phyloP scores from a whole-genome alignment of 2,888 invertebrate species.

The Branchellion lobata region DNA sequence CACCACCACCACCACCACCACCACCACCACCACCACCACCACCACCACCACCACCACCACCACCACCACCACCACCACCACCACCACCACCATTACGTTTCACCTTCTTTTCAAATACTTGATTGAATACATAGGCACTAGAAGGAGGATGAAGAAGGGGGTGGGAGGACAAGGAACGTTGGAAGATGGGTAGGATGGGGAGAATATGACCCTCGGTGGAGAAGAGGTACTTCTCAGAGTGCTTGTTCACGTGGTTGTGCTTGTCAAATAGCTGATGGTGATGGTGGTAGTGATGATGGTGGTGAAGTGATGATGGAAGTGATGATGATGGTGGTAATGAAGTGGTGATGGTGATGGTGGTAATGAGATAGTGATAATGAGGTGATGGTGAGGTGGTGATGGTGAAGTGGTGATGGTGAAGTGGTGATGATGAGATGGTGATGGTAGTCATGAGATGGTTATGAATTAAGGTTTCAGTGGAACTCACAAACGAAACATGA shows the following conservation, averaged over 20 bases:
- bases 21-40: slow-evolving; percentile 8
- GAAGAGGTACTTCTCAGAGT: slow-evolving; percentile 66
- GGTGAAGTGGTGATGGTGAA: too few species aligned
- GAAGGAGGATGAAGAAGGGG: too few species aligned
- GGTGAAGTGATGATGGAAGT: neutral
- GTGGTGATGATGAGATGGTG: too few species aligned
- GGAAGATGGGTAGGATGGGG: slow-evolving; percentile 61
- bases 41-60: slow-evolving; percentile 6
- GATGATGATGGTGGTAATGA: too few species aligned
- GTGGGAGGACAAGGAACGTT: neutral
- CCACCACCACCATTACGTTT: slow-evolving; percentile 5
- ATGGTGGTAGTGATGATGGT: neutral
- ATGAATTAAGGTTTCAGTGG: too few species aligned
- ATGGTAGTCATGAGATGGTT: too few species aligned
- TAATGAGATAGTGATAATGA: too few species aligned
- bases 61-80: slow-evolving; percentile 5
- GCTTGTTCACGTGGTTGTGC: slow-evolving; percentile 67
- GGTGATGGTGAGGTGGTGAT: too few species aligned
- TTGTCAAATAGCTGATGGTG: slow-evolving; percentile 67
- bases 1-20: slow-evolving; percentile 5
- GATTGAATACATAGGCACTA: too few species aligned
- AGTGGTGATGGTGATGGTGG: too few species aligned
- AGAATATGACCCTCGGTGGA: slow-evolving; percentile 69
- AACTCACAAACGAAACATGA: too few species aligned
- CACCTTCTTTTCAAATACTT: too few species aligned